These are phyloP conservation scores for Cotesia typhae DNA, from an alignment of 1,140 invertebrate species.

Conservation along the genomic window DNA sequence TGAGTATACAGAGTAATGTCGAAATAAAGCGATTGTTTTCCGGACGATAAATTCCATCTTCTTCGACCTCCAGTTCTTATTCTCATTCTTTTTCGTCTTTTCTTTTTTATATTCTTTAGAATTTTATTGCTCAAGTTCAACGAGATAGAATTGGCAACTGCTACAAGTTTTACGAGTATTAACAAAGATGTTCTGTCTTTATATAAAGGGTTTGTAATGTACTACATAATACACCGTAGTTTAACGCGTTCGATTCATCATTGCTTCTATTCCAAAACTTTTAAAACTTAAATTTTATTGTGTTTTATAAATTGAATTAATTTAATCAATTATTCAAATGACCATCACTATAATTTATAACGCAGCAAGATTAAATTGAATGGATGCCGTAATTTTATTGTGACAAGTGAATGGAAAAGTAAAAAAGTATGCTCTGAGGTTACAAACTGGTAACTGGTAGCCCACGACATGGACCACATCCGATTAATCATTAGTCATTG, in stretches of 20 bases:
- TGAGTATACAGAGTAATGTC: background rate
- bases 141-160: slow-evolving; percentile 11
- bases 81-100: background rate
- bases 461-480: background rate
- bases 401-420: background rate
- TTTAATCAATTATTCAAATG: too few relatives aligned
- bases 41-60: slow-evolving; percentile 10
- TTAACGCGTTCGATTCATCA: too few relatives aligned
- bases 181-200: background rate
- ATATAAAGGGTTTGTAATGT: too few relatives aligned
- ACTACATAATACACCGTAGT: too few relatives aligned
- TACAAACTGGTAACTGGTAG: background rate
- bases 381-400: background rate
- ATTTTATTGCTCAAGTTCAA: too few relatives aligned
- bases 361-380: background rate
- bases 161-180: slow-evolving; percentile 10
- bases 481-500: slow-evolving; percentile 16
- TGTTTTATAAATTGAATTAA: too few relatives aligned
- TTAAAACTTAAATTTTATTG: too few relatives aligned
- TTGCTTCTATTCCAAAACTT: too few relatives aligned
- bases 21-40: slow-evolving; percentile 22
- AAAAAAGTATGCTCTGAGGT: slow-evolving; percentile 1
- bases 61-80: background rate
- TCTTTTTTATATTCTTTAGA: background rate
- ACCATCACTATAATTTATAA: background rate